A percentile compares a stretch with the other conserved stretches of the same genome.
These are phyloP conservation scores for Istiophorus platypterus DNA, from an alignment of 2,113 vertebrate species.

Conservation along the genomic window DNA sequence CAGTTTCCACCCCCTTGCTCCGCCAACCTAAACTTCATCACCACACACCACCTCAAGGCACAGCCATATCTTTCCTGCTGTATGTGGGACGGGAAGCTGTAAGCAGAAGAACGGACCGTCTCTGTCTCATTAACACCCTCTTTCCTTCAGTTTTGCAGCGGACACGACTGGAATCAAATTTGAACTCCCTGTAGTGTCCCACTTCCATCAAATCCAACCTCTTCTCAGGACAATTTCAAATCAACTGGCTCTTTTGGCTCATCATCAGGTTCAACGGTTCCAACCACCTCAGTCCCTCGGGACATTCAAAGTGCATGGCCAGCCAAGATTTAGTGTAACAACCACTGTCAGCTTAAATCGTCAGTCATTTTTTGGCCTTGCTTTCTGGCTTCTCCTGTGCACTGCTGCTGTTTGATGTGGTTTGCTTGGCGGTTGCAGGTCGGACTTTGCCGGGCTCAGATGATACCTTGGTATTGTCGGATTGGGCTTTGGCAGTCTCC, in stretches of 20 bases:
- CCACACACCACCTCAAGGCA: conserved; percentile 51
- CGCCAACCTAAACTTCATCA: neutral
- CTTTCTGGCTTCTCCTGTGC: conserved; percentile 14
- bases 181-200: neutral
- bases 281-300: conserved; percentile 11
- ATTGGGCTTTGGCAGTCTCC: conserved; percentile 70
- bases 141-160: conserved; percentile 12
- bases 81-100: neutral
- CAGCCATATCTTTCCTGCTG: conserved; percentile 1
- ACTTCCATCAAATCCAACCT: neutral
- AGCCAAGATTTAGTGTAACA: neutral
- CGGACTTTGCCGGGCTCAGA: conserved; percentile 43
- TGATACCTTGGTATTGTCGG: conserved; percentile 26
- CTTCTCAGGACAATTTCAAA: conserved; percentile 5
- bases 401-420: neutral
- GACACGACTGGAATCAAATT: neutral
- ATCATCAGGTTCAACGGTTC: neutral
- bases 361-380: conserved; percentile 34
- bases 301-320: neutral
- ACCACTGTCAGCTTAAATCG: conserved; percentile 9
- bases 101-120: neutral
- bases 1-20: neutral
- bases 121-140: neutral
- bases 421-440: conserved; percentile 60
- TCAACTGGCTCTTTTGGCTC: conserved; percentile 2